Conservation (phyloP, 2,888 invertebrate genomes). For the Drosophila emarginata region DNA sequence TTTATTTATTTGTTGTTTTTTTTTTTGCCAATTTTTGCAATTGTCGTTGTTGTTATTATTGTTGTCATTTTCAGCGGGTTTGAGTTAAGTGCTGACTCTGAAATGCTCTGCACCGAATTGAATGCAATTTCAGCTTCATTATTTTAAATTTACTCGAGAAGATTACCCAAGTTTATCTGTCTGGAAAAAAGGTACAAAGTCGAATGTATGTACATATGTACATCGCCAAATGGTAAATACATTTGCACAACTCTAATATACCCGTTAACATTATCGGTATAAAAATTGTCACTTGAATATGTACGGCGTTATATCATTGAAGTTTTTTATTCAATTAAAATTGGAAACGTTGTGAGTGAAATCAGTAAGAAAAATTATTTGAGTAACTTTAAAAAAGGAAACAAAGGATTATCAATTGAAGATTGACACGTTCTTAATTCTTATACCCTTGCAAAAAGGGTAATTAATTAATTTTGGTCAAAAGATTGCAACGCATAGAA, state of each 20-base stretch:
- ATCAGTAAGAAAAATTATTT: not conserved
- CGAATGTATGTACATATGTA: no score
- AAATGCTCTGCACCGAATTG: not conserved
- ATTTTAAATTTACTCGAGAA: no score
- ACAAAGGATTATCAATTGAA: no score
- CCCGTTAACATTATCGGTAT: not conserved
- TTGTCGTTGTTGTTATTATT: constrained; percentile 40
- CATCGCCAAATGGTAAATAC: not conserved
- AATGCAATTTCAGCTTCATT: not conserved
- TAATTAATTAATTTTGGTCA: no score
- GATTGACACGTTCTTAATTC: no score
- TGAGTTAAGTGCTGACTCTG: constrained; percentile 55
- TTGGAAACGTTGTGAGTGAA: constrained; percentile 28
- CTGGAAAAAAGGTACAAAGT: no score
- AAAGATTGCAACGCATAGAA: no score
- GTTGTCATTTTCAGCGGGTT: constrained; percentile 68
- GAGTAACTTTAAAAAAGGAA: no score
- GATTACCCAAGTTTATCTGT: no score
- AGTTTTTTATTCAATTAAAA: constrained; percentile 58
- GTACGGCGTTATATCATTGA: constrained; percentile 62
- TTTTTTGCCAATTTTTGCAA: constrained; percentile 48
- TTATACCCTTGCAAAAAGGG: no score
- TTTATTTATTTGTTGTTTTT: not conserved
- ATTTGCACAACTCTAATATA: not conserved
- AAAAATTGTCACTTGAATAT: constrained; percentile 67